Base-by-base conservation (phyloP, 2,888 invertebrate genomes). In the Spodoptera picta region DNA sequence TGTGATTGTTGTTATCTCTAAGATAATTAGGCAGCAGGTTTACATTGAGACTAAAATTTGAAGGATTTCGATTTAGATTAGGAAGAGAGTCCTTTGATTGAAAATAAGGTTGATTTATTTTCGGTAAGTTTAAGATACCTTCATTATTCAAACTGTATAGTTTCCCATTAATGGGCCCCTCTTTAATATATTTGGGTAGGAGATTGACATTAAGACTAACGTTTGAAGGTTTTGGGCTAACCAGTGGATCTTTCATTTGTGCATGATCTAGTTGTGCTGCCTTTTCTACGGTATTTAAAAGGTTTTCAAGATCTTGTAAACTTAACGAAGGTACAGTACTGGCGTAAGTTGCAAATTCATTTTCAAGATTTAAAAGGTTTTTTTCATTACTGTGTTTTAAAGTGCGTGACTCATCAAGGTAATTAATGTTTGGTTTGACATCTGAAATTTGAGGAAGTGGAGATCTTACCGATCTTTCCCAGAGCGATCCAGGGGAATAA, bases 401-500 rank as follows among this genome's bases (percentile, higher is more conserved):
- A 61, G 80, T 71, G 5, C 84, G 79, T 52, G 81, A 69, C 73
- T 83, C 70, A 36, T 84, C 64, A 46, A 75, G 61, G n/a, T 78
- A 67, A 43, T 75, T 71, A 4, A 4, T 66, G 19, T 52, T 14
- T 43, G 10, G 19, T 50, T 23, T n/a, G 23, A 7, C 9, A 7
- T 36, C 36, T 1, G 36, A 36, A 36, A 48, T 62, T 63, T 83
- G 60, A 58, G 6, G 14, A 4, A 88, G 66, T 2, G 92, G 92
- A 10, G 94, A 93, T 72, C 94, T 86, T 1, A 91, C 87, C 55
- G 87, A 90, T 73, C 93, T 86, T 60, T 94, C 94, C 93, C 93
- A 93, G 76, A 87, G 92, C 4, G 92, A 89, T 44, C 83, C 82
- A 11, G 92, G 87, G 2, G 83, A 71, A 69, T 84, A 86, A 57